These are phyloP conservation scores for Sesamia nonagrioides DNA, from an alignment of 1,140 invertebrate species.

Conservation along the genomic window DNA sequence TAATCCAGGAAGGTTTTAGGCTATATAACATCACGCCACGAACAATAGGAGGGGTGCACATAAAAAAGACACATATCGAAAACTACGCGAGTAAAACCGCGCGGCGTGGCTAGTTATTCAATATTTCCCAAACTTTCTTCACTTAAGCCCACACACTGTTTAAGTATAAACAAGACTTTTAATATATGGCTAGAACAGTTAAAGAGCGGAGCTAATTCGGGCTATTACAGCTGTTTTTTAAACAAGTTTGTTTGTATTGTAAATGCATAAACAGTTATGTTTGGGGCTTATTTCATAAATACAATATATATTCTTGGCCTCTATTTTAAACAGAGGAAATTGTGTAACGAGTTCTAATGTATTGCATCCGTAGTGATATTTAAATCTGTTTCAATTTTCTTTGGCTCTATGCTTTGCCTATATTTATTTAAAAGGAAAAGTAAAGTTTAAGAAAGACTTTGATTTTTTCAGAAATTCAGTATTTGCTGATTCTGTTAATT, in stretches of 20 bases:
- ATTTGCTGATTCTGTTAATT: no score
- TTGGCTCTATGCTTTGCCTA: not conserved
- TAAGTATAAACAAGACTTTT: not conserved
- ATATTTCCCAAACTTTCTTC: not conserved
- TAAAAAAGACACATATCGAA: no score
- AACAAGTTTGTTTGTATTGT: not conserved
- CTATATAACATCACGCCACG: no score
- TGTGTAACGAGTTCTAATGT: not conserved
- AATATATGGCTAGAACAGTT: not conserved
- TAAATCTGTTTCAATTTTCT: not conserved
- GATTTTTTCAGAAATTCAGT: no score
- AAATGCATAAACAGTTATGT: slow-evolving; percentile 13
- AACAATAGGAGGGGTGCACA: no score
- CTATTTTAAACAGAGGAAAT: slow-evolving; percentile 9
- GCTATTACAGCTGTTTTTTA: slow-evolving; percentile 6
- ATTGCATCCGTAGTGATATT: slow-evolving; percentile 1
- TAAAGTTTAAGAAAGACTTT: no score
- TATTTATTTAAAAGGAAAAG: no score
- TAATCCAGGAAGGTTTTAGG: no score
- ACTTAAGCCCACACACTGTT: no score
- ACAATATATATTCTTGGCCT: not conserved
- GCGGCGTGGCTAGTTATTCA: no score
- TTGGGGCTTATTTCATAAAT: not conserved
- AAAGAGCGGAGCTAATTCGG: not conserved
- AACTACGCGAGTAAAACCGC: no score